Evolutionary conservation across 2,113 vertebrate genomes (phyloP).

Genomic region (Taxidea taxus): DNA sequence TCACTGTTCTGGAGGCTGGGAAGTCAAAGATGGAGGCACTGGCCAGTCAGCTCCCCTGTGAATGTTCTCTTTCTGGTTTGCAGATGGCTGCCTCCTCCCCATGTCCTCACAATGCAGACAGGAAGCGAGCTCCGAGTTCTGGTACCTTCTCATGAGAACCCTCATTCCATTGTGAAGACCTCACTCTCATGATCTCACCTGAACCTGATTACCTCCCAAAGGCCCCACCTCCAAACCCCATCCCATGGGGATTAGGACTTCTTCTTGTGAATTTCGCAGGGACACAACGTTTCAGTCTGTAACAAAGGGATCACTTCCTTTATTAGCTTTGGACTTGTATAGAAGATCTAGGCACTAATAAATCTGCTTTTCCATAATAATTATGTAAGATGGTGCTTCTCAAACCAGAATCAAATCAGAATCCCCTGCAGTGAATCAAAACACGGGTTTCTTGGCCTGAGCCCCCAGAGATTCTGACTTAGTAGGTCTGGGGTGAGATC

Average conservation of each 20-base stretch:
- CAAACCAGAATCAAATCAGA: background rate
- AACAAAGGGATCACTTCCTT: background rate
- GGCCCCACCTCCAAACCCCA: background rate
- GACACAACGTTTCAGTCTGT: background rate
- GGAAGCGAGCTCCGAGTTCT: background rate
- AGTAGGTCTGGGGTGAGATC: background rate
- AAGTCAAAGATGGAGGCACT: background rate
- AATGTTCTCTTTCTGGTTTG: background rate
- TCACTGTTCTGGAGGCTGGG: background rate
- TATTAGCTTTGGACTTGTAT: background rate
- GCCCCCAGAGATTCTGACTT: background rate
- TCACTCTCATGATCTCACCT: background rate
- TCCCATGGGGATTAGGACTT: background rate
- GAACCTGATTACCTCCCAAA: background rate
- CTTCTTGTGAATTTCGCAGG: background rate
- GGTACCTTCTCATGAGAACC: background rate
- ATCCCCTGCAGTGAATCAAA: background rate
- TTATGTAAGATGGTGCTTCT: background rate
- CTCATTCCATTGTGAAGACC: too few relatives aligned
- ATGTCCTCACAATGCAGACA: background rate
- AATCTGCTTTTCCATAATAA: background rate
- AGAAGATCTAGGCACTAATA: background rate
- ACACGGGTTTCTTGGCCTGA: background rate
- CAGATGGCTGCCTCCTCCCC: background rate
- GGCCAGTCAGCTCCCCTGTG: background rate